Evolutionary conservation across 2,888 invertebrate genomes (phyloP).

Genomic region (Oxytorus armatus): DNA sequence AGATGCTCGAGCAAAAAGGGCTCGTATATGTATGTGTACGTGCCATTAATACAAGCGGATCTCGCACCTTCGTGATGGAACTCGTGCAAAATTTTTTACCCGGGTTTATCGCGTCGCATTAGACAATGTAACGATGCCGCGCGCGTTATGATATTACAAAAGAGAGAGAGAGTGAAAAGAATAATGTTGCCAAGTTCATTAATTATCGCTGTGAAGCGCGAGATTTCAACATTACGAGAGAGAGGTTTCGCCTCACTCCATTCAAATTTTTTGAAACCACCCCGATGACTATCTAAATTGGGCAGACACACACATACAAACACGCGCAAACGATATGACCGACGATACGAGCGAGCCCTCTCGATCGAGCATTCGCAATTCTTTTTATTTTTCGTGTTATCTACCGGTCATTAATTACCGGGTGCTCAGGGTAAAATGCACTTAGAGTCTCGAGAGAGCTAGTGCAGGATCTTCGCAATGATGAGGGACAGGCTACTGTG

Average conservation of each 20-base stretch:
- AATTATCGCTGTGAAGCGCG: slow-evolving; percentile 77
- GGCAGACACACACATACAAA: slow-evolving; percentile 44
- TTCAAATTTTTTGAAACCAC: slow-evolving; percentile 72
- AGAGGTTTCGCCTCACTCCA: slow-evolving; percentile 38
- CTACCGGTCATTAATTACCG: slow-evolving; percentile 74
- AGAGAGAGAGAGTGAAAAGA: slow-evolving; percentile 5
- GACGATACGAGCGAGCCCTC: slow-evolving; percentile 28
- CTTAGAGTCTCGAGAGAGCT: slow-evolving; percentile 27
- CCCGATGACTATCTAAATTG: slow-evolving; percentile 79
- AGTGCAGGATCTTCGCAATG: slow-evolving; percentile 9
- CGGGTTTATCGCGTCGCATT: slow-evolving; percentile 72
- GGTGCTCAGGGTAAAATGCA: slow-evolving; percentile 38
- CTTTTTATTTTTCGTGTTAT: slow-evolving; percentile 31
- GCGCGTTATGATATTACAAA: slow-evolving; percentile 39
- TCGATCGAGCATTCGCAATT: slow-evolving; percentile 51
- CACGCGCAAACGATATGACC: slow-evolving; percentile 36
- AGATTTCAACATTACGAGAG: background rate
- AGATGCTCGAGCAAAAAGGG: slow-evolving; percentile 66
- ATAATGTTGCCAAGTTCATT: slow-evolving; percentile 71
- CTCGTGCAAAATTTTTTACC: slow-evolving; percentile 69
- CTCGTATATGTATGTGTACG: slow-evolving; percentile 16
- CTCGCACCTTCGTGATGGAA: slow-evolving; percentile 69
- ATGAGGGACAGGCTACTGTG: background rate
- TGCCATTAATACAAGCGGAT: slow-evolving; percentile 62
- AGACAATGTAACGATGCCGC: slow-evolving; percentile 73